Evolutionary conservation across 1,140 invertebrate species (phyloP).

Genomic region (Drosophila tani): DNA sequence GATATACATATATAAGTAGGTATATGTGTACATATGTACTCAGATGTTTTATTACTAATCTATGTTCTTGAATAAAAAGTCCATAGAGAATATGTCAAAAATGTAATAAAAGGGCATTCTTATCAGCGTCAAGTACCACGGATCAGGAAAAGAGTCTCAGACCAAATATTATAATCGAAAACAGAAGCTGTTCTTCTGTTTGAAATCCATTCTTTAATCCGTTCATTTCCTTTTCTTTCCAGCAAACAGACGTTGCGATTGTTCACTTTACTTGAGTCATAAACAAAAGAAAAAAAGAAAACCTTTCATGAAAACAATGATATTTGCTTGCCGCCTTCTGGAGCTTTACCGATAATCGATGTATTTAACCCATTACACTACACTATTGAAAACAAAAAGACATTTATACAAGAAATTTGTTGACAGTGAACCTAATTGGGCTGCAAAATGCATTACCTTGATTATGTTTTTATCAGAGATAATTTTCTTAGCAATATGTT

Average conservation of each 20-base stretch:
- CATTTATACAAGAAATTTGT: no score
- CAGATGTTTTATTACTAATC: no score
- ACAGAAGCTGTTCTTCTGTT: slow-evolving; percentile 10
- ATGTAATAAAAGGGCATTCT: neutral
- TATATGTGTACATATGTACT: no score
- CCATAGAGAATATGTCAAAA: neutral
- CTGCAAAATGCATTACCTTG: no score
- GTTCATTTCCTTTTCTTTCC: neutral
- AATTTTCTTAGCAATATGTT: no score
- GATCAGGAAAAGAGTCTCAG: slow-evolving; percentile 5
- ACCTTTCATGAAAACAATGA: slow-evolving; percentile 2
- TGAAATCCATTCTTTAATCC: slow-evolving; percentile 1
- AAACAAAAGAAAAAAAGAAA: neutral
- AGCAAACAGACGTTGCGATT: slow-evolving; percentile 6
- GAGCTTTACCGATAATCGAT: neutral
- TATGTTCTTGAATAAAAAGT: no score
- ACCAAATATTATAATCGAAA: slow-evolving; percentile 1
- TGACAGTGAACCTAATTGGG: no score
- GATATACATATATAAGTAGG: no score
- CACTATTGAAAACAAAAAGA: neutral
- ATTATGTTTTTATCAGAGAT: no score
- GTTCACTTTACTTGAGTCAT: neutral
- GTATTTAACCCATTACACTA: neutral
- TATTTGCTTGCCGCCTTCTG: slow-evolving; percentile 8
- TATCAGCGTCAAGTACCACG: neutral